Base-by-base conservation (phyloP, 2,888 invertebrate species). In the Lysandra coridon region DNA sequence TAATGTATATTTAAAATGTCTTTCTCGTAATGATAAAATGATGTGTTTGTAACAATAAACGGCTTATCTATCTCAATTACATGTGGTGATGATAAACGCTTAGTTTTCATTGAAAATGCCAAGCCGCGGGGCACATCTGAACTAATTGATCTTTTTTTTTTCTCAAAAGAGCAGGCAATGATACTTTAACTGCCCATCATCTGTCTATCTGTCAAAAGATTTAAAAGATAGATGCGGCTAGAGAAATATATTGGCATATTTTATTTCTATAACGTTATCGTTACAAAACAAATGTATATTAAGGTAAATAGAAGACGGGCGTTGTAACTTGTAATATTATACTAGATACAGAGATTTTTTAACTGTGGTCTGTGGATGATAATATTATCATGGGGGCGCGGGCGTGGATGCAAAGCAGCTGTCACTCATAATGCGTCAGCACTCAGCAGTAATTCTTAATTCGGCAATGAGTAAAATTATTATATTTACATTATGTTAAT, bases 171-270 rank as follows among this genome's bases (percentile, higher is more conserved):
- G 4, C 33, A 12, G 33, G 69, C 69, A 69, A 69, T 69, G 33
- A 69, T 33, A 37, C 33, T 69, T 33, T 37, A 69, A 69, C 33
- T 37, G 69, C 69, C 33, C 33, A 6, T 69, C 37, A 69, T 69
- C 69, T 69, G 69, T 69, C 69, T 37, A 69, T 69, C 33, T 69
- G 69, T 69, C 69, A 69, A 64, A 30, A 30, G 64, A 64, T 64
- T 23, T 64, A 30, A 33, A 69, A 69, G 69, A 33, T 33, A 69
- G 17, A 69, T 69, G 37, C 1, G 33, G 14, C 33, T 23, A 33
- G 14, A 37, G 17, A 17, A 14, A 4, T 37, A 14, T 12, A 17
- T 69, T 37, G 69, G 33, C 33, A 12, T 30, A 17, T 33, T 33
- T 33, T 69, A 33, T 69, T 14, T 4, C 69, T 12, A 33, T 14